These are phyloP conservation scores for Achatina immaculata DNA, from an alignment of 1,140 invertebrate species.

Conservation along the genomic window DNA sequence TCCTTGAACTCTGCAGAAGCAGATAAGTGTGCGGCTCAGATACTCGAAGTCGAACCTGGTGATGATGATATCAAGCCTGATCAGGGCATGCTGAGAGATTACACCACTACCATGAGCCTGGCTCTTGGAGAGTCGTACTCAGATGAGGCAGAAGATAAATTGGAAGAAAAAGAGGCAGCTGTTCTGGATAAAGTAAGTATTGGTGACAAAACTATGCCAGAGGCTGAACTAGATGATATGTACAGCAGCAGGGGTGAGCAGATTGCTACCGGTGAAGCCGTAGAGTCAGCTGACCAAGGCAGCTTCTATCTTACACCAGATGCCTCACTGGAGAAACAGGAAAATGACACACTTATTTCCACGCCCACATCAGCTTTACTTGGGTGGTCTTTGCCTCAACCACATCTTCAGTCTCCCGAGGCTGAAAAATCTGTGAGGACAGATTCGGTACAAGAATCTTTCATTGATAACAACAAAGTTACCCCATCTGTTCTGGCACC, in stretches of 20 bases:
- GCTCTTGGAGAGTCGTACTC: conserved; percentile 54
- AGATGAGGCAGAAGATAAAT: conserved; percentile 41
- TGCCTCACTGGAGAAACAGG: conserved; percentile 49
- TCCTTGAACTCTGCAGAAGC: conserved; percentile 56
- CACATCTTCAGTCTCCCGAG: background rate
- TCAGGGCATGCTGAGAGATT: conserved; percentile 58
- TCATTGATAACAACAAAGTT: background rate
- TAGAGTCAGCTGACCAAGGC: conserved; percentile 45
- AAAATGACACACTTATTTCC: background rate
- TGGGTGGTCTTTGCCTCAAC: background rate
- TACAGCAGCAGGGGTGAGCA: conserved; percentile 23
- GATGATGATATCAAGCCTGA: conserved; percentile 60
- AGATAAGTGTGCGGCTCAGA: conserved; percentile 51
- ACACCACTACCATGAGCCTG: conserved; percentile 57
- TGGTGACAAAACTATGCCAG: conserved; percentile 39
- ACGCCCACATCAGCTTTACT: background rate
- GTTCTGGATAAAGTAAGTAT: conserved; percentile 41
- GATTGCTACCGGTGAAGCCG: background rate
- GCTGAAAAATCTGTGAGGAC: too few species aligned
- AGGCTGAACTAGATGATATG: conserved; percentile 30
- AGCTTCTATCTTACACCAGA: conserved; percentile 59
- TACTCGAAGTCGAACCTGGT: conserved; percentile 40
- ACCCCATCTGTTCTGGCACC: background rate
- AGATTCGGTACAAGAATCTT: too few species aligned
- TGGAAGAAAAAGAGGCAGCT: conserved; percentile 26